phyloP scores from a whole-genome alignment of 1,140 invertebrate genomes.

The Drosophila carrolli region DNA sequence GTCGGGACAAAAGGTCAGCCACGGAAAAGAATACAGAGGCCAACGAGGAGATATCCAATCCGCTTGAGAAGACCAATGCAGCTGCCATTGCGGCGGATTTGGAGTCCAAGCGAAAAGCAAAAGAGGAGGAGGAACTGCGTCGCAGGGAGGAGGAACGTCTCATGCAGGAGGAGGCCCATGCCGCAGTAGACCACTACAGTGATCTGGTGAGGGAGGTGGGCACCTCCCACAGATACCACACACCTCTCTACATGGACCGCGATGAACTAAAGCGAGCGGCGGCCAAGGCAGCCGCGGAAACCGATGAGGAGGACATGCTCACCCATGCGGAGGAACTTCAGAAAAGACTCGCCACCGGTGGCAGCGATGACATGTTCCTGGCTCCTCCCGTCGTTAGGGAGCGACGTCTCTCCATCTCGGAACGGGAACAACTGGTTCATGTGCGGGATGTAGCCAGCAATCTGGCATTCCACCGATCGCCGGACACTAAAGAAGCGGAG shows the following conservation, averaged over 20 bases:
- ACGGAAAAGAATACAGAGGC: slow-evolving; percentile 79
- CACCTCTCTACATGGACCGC: slow-evolving; percentile 87
- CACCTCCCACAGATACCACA: slow-evolving; percentile 85
- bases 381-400: slow-evolving; percentile 61
- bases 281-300: slow-evolving; percentile 77
- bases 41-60: slow-evolving; percentile 68
- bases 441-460: slow-evolving; percentile 70
- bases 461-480: slow-evolving; percentile 55
- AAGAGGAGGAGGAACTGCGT: slow-evolving; percentile 72
- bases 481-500: slow-evolving; percentile 29
- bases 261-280: slow-evolving; percentile 88
- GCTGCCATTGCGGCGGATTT: slow-evolving; percentile 67
- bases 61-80: slow-evolving; percentile 70
- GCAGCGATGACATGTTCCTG: slow-evolving; percentile 51
- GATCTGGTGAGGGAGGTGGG: slow-evolving; percentile 91
- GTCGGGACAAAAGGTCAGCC: slow-evolving; percentile 68
- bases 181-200: slow-evolving; percentile 91
- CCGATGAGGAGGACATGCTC: slow-evolving; percentile 33
- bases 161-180: slow-evolving; percentile 87
- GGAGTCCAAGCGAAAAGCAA: slow-evolving; percentile 65
- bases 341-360: slow-evolving; percentile 53
- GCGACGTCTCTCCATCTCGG: slow-evolving; percentile 74
- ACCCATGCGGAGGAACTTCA: slow-evolving; percentile 45
- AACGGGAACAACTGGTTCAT: slow-evolving; percentile 75
- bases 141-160: slow-evolving; percentile 66